Evolutionary conservation across 1,140 invertebrate species (phyloP).

Genomic region (Diuraphis noxia): DNA sequence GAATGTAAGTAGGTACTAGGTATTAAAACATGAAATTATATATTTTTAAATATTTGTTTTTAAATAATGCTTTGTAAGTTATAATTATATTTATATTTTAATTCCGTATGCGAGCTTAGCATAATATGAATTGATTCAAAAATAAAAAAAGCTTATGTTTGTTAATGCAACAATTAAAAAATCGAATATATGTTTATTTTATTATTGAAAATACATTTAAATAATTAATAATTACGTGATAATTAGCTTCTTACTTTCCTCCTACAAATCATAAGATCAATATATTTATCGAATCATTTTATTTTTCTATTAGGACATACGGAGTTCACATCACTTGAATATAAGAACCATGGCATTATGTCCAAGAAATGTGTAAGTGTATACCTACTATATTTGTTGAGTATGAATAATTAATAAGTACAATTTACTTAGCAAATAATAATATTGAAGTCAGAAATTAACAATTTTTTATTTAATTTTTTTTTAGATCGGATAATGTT

Average conservation of each 20-base stretch:
- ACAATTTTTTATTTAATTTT: background rate
- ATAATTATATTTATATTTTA: no score
- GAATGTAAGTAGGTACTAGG: no score
- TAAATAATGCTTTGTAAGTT: background rate
- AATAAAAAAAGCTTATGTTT: background rate
- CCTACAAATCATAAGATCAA: background rate
- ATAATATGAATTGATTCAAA: background rate
- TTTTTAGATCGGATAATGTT: background rate
- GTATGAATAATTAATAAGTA: background rate
- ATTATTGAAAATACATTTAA: no score
- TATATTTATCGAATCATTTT: background rate
- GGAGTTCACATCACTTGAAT: background rate
- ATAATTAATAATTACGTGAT: background rate
- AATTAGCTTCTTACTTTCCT: background rate
- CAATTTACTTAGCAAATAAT: no score
- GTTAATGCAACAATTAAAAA: background rate
- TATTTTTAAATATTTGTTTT: background rate
- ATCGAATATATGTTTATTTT: no score
- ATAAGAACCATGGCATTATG: background rate
- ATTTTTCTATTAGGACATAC: background rate
- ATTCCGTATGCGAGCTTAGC: background rate
- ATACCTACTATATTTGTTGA: background rate
- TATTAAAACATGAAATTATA: background rate
- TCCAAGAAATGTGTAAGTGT: background rate
- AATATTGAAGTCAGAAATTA: background rate